Evolutionary conservation across 2,797 vertebrate genomes (phyloP).

Genomic region (Nannoperca obscura): DNA sequence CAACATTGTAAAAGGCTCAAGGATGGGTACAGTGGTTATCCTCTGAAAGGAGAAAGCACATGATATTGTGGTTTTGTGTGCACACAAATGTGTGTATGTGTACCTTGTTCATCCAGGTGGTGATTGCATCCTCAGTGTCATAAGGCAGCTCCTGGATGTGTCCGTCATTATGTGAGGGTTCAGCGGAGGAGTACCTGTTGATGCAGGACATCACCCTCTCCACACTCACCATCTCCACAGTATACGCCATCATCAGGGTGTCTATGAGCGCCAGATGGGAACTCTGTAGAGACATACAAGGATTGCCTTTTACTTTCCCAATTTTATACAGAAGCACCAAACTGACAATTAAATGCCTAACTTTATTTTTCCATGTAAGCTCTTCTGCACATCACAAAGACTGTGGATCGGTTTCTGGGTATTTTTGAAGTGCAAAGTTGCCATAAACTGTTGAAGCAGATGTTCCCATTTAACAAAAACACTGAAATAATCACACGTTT

Average conservation of each 20-base stretch:
- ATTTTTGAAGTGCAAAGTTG: not conserved
- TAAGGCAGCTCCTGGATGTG: slow-evolving; percentile 91
- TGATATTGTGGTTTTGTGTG: slow-evolving; percentile 6
- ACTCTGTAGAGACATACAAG: slow-evolving; percentile 82
- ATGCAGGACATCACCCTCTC: slow-evolving; percentile 94
- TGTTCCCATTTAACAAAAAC: slow-evolving; percentile 10
- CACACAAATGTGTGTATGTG: not conserved
- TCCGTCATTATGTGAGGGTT: slow-evolving; percentile 73
- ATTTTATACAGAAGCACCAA: not conserved
- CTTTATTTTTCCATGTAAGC: not conserved
- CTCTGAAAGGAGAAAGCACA: slow-evolving; percentile 13
- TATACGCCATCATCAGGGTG: slow-evolving; percentile 98
- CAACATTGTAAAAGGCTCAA: slow-evolving; percentile 2
- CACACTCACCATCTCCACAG: slow-evolving; percentile 96
- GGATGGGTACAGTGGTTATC: slow-evolving; percentile 2
- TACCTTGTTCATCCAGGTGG: slow-evolving; percentile 98
- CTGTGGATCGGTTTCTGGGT: not conserved
- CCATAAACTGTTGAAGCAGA: not conserved
- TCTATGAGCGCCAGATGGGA: slow-evolving; percentile 96
- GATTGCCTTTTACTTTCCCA: not conserved
- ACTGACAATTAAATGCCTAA: not conserved
- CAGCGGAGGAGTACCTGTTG: slow-evolving; percentile 90
- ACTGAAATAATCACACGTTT: not conserved
- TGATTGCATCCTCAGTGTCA: slow-evolving; percentile 95
- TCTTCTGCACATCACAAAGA: not conserved